Base-by-base conservation (phyloP, 2,888 invertebrate genomes). In the Epinotia ramella region DNA sequence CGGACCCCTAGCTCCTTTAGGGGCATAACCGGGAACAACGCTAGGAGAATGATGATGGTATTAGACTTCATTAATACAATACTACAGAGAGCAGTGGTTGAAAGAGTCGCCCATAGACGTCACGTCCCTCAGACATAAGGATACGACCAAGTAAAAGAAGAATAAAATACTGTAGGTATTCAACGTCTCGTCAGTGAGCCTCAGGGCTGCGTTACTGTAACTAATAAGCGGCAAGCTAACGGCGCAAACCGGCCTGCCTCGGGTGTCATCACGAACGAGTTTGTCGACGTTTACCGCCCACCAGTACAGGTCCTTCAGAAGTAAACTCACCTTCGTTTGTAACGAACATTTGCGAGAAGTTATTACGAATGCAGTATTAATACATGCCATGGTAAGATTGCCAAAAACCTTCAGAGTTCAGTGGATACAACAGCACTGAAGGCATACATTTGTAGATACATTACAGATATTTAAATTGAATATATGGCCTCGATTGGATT, bases 231-330 rank as follows among this genome's bases (percentile, higher is more conserved):
- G 40, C 56, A 13, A 28, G 66, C 59, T 75, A 74, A 75, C 75
- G 75, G 75, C 63, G 53, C 70, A 71, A 75, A 75, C 75, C 75
- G 65, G 74, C 59, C 56, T 20, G 53, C 59, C 68, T 60, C 59
- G 70, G 75, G 70, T 75, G 75, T 75, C 75, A 75, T 75, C 75
- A 60, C 33, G 68, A 75, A 75, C 75, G 53, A 71, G 75, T 75
- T 69, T 60, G 46, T 73, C 24, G 53, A 40, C 60, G 28, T 46
- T 46, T 53, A 18, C 66, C 68, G 56, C 56, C 73, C 73, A 68
- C 73, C 62, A 13, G 59, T 65, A 11, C 44, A 3, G 44, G 69
- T 74, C 74, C 69, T 74, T 64, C 64, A n/a, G 64, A 73, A n/a
- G 40, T 33, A 20, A 33, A 67, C 53, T 11, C 24, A 56, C 20